Evolutionary conservation across 2,113 vertebrate genomes (phyloP), one percentile per base, ranked within the genome.

Genomic region (Alligator sinensis): DNA sequence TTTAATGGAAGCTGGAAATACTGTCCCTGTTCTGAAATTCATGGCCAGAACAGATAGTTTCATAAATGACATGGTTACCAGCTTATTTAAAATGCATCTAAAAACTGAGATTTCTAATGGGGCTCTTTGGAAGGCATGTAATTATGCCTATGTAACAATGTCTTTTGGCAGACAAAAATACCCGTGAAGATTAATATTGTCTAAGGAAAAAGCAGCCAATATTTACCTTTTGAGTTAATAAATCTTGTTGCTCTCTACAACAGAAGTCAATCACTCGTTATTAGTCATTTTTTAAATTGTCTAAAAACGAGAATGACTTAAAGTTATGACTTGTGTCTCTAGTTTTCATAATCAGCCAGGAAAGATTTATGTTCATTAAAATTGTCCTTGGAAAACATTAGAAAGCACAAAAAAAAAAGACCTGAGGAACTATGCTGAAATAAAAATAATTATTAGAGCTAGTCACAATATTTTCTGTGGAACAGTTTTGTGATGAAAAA

Each of bases 131-230:
- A 93, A 90, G 85, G 77, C 63, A 12, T 13, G 59, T 66, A 93
- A 75, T 84, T 75, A 19, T 85, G 88, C 84, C 92, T 92, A 74
- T 60, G 38, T 87, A 77, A 57, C 58, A 38, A 38, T 61, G 82
- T 87, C 80, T 75, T 90, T 34, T 88, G 91, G 84, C 68, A 91
- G 96, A 89, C 95, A 89, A 94, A 96, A 95, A 81, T 93, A 70
- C 57, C 82, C 77, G 0, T 64, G 63, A 77, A 68, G 58, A 74
- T 83, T 93, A 85, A 80, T 77, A 80, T 54, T 90, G 61, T 88
- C 64, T 59, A 93, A 80, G 84, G 70, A 95, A 87, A 47, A 96
- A 95, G 55, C 76, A 81, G 54, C n/a, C 47, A 89, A 24, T 72
- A 38, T 72, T 74, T 90, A 88, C 5, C 19, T 70, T 89, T 85